Percentiles rank a stretch among this genome's conserved stretches.
Conservation (phyloP, 2,797 vertebrate species). For the Sus cebifrons region DNA sequence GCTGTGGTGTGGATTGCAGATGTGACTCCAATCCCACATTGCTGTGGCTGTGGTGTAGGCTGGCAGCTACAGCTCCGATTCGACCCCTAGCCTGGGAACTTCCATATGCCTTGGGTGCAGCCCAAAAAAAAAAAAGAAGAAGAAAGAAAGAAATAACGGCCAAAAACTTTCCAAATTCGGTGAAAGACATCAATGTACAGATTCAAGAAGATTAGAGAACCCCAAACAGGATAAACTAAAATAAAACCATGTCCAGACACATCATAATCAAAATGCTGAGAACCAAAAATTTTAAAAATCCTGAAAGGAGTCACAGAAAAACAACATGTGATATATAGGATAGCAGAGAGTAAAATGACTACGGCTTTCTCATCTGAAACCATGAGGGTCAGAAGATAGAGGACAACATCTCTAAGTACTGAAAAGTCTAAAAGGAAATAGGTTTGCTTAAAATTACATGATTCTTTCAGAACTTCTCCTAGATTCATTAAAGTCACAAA, state of each 20-base stretch:
- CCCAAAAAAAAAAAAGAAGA: too few relatives aligned
- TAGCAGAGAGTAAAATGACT: not conserved
- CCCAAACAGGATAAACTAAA: slow-evolving; percentile 35
- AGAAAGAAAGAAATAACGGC: not conserved
- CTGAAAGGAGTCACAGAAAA: slow-evolving; percentile 25
- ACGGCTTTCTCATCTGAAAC: slow-evolving; percentile 29
- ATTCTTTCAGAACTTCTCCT: slow-evolving; percentile 36
- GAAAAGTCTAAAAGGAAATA: slow-evolving; percentile 19
- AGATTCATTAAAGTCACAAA: slow-evolving; percentile 25
- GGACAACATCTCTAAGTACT: not conserved
- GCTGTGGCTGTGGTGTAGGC: too few relatives aligned
- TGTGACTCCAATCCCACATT: too few relatives aligned
- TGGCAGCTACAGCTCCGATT: too few relatives aligned
- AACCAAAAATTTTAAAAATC: slow-evolving; percentile 51
- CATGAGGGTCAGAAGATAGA: not conserved
- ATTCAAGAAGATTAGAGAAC: slow-evolving; percentile 40
- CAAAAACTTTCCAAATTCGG: slow-evolving; percentile 46
- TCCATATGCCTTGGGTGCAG: too few relatives aligned
- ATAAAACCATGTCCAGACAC: not conserved
- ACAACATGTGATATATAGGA: not conserved
- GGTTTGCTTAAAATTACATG: not conserved
- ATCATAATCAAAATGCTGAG: slow-evolving; percentile 29
- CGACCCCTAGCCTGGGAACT: too few relatives aligned
- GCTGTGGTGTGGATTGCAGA: too few relatives aligned
- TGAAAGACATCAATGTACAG: slow-evolving; percentile 53